These are phyloP conservation scores for Drosophila kikkawai DNA, from an alignment of 1,140 invertebrate species.

Conservation along the genomic window DNA sequence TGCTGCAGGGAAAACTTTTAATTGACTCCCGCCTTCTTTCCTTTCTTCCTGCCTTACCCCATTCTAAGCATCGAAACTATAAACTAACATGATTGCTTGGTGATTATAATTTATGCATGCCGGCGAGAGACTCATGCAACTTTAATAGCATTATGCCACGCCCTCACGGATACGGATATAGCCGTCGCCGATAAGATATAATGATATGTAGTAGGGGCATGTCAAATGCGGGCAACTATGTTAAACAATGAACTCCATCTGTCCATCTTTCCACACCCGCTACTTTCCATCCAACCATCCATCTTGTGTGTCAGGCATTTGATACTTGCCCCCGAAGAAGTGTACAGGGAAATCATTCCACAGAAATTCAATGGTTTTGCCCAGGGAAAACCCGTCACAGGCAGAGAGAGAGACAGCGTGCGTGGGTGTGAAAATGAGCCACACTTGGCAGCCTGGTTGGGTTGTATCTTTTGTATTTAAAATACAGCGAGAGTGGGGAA, in stretches of 20 bases:
- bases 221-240: slow-evolving; percentile 18
- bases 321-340: slow-evolving; percentile 11
- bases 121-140: slow-evolving; percentile 1
- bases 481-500: background rate
- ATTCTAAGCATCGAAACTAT: slow-evolving; percentile 7
- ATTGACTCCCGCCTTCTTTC: background rate
- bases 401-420: background rate
- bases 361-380: slow-evolving; percentile 2
- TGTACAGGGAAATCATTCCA: slow-evolving; percentile 16
- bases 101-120: slow-evolving; percentile 19
- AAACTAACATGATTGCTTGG: slow-evolving; percentile 19
- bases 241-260: slow-evolving; percentile 8
- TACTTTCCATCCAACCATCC: slow-evolving; percentile 2
- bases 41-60: slow-evolving; percentile 4
- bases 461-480: slow-evolving; percentile 7
- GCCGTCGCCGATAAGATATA: background rate
- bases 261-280: background rate
- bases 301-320: slow-evolving; percentile 11
- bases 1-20: slow-evolving; percentile 4
- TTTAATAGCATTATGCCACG: slow-evolving; percentile 9
- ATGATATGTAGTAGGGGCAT: background rate
- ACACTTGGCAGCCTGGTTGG: background rate
- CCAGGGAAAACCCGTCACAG: slow-evolving; percentile 8
- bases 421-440: slow-evolving; percentile 10
- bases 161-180: background rate